phyloP scores from a whole-genome alignment of 2,797 vertebrate genomes.

The Pitangus sulphuratus region DNA sequence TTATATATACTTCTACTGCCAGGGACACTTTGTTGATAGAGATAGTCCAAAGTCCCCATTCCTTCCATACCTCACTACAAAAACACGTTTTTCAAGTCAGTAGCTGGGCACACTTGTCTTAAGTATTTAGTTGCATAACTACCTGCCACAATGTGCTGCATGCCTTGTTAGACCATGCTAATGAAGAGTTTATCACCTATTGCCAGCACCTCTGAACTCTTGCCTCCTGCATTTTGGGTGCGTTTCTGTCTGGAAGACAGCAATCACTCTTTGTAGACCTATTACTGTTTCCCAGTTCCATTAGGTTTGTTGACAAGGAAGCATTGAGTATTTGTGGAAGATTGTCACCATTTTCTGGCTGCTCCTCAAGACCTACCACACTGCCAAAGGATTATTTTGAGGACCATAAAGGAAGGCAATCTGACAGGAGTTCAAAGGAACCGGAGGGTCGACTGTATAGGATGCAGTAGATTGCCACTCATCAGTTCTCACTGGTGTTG shows the following conservation, averaged over 20 bases:
- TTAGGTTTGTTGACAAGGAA: background rate
- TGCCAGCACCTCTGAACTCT: rapidly evolving
- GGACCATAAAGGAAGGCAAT: background rate
- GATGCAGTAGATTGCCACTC: background rate
- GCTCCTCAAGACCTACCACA: background rate
- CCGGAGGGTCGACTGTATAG: background rate
- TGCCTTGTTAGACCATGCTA: background rate
- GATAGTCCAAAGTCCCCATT: background rate
- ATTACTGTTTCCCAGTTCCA: background rate
- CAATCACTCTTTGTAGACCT: background rate
- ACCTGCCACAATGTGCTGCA: background rate
- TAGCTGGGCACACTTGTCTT: background rate
- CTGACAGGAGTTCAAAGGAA: background rate
- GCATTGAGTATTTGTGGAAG: background rate
- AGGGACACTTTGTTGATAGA: background rate
- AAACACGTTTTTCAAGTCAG: background rate
- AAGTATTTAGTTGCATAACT: background rate
- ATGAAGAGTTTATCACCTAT: background rate
- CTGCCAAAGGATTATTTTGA: background rate
- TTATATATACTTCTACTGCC: background rate
- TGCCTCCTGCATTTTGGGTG: background rate
- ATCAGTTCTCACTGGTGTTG: background rate
- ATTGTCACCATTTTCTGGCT: background rate
- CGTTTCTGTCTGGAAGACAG: background rate
- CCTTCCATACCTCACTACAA: background rate